These are phyloP conservation scores for Venusia cambrica DNA, from an alignment of 2,888 invertebrate genomes.

Conservation along the genomic window DNA sequence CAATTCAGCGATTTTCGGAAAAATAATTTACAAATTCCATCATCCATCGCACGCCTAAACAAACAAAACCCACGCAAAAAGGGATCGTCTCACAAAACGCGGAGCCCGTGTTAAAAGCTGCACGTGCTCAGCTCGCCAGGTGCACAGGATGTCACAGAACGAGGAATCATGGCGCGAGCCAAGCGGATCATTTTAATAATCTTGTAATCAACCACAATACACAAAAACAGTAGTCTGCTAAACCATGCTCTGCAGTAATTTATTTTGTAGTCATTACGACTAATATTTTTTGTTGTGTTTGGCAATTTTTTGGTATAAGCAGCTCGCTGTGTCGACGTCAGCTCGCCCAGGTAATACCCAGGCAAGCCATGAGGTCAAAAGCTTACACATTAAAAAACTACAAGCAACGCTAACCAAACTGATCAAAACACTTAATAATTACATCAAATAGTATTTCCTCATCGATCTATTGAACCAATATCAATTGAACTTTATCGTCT, in stretches of 20 bases:
- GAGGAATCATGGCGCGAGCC: slow-evolving; percentile 15
- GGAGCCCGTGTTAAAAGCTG: slow-evolving; percentile 30
- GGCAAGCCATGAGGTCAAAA: too few species aligned
- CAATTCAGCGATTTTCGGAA: too few species aligned
- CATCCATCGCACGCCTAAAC: slow-evolving; percentile 20
- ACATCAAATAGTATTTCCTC: slow-evolving; percentile 9
- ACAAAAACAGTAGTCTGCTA: slow-evolving; percentile 15
- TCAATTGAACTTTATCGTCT: slow-evolving; percentile 21
- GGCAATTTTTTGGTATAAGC: too few species aligned
- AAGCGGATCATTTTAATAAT: slow-evolving; percentile 14
- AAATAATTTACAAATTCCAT: too few species aligned
- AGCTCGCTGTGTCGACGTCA: too few species aligned
- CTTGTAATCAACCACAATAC: slow-evolving; percentile 4
- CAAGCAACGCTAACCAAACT: too few species aligned
- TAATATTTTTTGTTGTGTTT: too few species aligned
- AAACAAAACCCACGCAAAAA: slow-evolving; percentile 25
- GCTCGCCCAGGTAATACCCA: too few species aligned
- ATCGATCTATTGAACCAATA: slow-evolving; percentile 12
- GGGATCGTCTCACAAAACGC: slow-evolving; percentile 27
- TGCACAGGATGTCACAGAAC: slow-evolving; percentile 48
- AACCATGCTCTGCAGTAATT: slow-evolving; percentile 20
- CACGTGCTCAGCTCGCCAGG: slow-evolving; percentile 53
- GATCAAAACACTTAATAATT: slow-evolving; percentile 8
- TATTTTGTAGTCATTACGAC: too few species aligned
- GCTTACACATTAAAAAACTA: too few species aligned